Evolutionary conservation across 2,888 invertebrate species (phyloP), one percentile per base, ranked within the genome.

Genomic region (Agriopis marginaria): DNA sequence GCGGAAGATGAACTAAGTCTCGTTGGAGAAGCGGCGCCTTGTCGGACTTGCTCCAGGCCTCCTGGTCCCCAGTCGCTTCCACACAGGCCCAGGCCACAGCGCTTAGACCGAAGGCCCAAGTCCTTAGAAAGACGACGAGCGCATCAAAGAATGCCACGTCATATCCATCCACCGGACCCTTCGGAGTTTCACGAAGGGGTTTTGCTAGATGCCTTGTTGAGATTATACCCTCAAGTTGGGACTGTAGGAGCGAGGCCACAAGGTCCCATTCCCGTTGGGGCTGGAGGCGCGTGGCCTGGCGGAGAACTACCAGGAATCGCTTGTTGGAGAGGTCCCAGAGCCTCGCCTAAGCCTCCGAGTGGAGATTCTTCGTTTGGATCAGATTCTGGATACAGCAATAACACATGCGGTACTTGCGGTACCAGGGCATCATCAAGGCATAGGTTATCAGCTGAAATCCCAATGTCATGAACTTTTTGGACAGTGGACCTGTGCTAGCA

Each of bases 331-430:
- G 95, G 89, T 76, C 95, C 89, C 32, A 86, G 90, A 74, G 92
- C 91, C 1, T 93, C 95, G 49, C 95, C 95, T 3, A 96, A 96
- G 80, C 95, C 96, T 51, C 96, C 96, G 64, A 96, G 96, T 73
- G 96, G 96, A 76, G 97, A 97, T 81, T 97, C 97, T 7, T 97
- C 97, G 6, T 96, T 97, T 77, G 97, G 97, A 44, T 97, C 97
- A 9, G 97, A 97, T 89, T 97, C 97, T 56, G 97, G 97, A 10
- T 97, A 97, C 89, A 97, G 97, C 87, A 97, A 97, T 88, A 96
- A 97, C 82, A 97, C 97, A 6, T 96, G 96, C 73, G 96, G 96
- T 1, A 97, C 97, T 0, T 96, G 96, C 73, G 96, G 96, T 11
- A 95, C 96, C 1, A 89, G 95, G 63, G 95, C 95, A 5, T 95